Conservation (phyloP, 2,888 invertebrate species). For the Dasysyrphus albostriatus region DNA sequence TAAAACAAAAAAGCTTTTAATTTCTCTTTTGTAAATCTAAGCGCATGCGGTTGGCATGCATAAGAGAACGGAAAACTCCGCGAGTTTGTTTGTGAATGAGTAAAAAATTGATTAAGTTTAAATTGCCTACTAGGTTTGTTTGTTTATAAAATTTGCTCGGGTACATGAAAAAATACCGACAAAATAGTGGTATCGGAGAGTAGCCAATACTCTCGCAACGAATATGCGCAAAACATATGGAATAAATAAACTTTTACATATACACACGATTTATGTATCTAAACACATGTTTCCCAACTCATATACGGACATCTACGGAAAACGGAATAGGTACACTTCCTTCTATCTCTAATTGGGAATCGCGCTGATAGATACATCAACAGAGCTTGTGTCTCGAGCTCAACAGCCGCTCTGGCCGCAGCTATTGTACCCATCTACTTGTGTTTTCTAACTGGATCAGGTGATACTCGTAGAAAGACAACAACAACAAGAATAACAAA, state of each 20-base stretch:
- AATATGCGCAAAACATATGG: not conserved
- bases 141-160: conserved; percentile 21
- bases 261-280: conserved; percentile 31
- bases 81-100: conserved; percentile 36
- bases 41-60: not conserved
- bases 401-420: conserved; percentile 1
- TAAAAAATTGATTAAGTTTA: conserved; percentile 30
- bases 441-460: conserved; percentile 56
- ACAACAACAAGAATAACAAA: no score
- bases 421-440: conserved; percentile 8
- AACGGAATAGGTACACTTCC: not conserved
- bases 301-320: not conserved
- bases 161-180: not conserved
- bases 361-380: conserved; percentile 26
- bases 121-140: conserved; percentile 9
- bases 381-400: conserved; percentile 19
- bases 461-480: conserved; percentile 31
- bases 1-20: conserved; percentile 15
- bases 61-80: not conserved
- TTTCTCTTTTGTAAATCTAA: not conserved
- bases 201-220: not conserved
- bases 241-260: not conserved
- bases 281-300: conserved; percentile 51
- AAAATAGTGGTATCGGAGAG: conserved; percentile 8
- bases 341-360: conserved; percentile 20